Evolutionary conservation across 1,140 invertebrate genomes (phyloP), one percentile per base, ranked within the genome.

Genomic region (Anastatus disparis): DNA sequence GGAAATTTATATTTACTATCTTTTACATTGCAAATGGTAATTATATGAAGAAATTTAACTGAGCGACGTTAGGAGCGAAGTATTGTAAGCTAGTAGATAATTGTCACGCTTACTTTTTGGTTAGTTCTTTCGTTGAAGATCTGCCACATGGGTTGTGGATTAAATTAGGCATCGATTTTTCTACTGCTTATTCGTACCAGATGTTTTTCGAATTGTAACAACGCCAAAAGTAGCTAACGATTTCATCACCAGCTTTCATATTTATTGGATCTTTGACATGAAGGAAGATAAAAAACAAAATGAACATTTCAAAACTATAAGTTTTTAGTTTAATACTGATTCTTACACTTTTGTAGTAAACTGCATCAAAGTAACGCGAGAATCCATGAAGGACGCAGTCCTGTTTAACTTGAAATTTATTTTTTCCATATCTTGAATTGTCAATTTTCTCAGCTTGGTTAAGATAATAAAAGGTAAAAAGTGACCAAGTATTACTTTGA

Each of bases 281-380:
- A 81, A 98, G 97, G 74, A 93, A 94, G 61, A 98, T 95, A 13
- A 97, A 96, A 82, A 99, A 99, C 97, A 97, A 99, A 74, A 95
- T 96, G 75, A 97, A 95, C 95, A 99, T 96, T 78, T 93, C 93
- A 3, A 89, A 87, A 38, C 95, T 96, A 81, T 97, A 93, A 4
- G 93, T 95, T 17, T 89, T 85, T 3, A 97, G 97, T 74, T 94
- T 89, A 79, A 97, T 99, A 81, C 96, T 98, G 10, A 99, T 86
- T 40, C 85, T 91, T 46, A 97, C 89, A 80, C 95, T 90, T 75
- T 92, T 93, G 84, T 94, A 98, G 15, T 99, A 87, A 55, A 90
- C 83, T 52, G 93, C 91, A 77, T 97, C 93, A 87, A 99, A 99
- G 82, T 97, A 99, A 2, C 97, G 97, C 56, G 93, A 93, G 84